Percentiles rank a stretch among this genome's conserved stretches.
phyloP scores from a whole-genome alignment of 2,113 vertebrate species.

The Bambusicola thoracicus region DNA sequence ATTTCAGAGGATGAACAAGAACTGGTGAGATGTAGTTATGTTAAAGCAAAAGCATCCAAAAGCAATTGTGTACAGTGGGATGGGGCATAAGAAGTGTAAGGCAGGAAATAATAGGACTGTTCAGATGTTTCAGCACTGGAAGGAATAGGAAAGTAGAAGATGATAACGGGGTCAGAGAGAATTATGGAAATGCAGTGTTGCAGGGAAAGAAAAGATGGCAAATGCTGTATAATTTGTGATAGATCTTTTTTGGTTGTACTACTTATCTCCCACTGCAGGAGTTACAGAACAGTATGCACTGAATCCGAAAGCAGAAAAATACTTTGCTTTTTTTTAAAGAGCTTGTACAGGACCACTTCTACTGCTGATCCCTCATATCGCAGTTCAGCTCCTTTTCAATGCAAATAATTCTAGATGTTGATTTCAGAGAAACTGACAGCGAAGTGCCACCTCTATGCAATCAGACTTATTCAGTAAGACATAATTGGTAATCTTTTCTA shows the following conservation, averaged over 20 bases:
- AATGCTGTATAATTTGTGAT: background rate
- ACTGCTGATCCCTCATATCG: background rate
- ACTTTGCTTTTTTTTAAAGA: background rate
- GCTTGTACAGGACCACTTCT: background rate
- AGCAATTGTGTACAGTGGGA: background rate
- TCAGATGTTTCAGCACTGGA: background rate
- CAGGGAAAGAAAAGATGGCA: background rate
- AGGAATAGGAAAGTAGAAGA: background rate
- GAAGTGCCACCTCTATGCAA: background rate
- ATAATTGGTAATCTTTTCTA: background rate
- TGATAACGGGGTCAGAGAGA: background rate
- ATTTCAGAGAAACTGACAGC: background rate
- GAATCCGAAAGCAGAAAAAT: background rate
- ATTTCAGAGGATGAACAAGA: background rate
- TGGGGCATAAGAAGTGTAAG: background rate
- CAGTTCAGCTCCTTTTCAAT: background rate
- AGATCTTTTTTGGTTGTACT: background rate
- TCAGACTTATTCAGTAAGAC: constrained; percentile 34
- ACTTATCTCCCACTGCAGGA: background rate
- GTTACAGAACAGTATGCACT: background rate
- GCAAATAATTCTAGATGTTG: background rate
- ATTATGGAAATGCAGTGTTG: background rate
- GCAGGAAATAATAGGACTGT: background rate
- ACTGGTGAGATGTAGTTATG: background rate
- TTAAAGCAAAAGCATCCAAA: background rate